A percentile compares a stretch with the other conserved stretches of the same genome.
Conservation (phyloP, 2,888 invertebrate species). For the Blastobasis adustella region DNA sequence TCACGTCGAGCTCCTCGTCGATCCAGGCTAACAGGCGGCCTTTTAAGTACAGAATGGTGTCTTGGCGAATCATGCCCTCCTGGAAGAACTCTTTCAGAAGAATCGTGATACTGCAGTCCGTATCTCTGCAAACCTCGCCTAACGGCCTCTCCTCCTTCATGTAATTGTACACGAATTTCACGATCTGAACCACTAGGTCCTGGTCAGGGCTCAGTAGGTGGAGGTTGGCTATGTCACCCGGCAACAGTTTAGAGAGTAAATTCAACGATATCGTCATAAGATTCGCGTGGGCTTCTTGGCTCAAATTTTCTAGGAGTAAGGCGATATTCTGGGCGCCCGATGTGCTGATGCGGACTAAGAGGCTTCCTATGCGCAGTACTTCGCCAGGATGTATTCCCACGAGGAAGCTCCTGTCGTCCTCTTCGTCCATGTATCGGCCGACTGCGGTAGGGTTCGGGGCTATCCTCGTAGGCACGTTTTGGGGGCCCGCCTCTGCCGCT, state of each 20-base stretch:
- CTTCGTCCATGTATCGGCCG: constrained; percentile 23
- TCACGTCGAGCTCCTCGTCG: constrained; percentile 34
- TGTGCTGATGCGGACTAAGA: constrained; percentile 47
- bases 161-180: constrained; percentile 59
- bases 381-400: constrained; percentile 58
- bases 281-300: constrained; percentile 50
- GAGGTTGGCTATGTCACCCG: constrained; percentile 49
- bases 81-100: constrained; percentile 61
- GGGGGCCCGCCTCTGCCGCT: constrained; percentile 31
- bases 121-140: constrained; percentile 38
- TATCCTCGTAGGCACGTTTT: constrained; percentile 47
- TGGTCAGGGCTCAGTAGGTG: constrained; percentile 53
- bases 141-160: constrained; percentile 53
- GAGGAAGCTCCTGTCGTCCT: constrained; percentile 29
- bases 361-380: constrained; percentile 48
- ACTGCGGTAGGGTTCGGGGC: constrained; percentile 29
- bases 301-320: constrained; percentile 43
- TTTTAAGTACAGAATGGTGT: constrained; percentile 48
- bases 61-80: constrained; percentile 50
- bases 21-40: constrained; percentile 42
- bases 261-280: constrained; percentile 58
- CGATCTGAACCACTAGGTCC: constrained; percentile 56
- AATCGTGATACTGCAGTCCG: constrained; percentile 49
- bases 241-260: constrained; percentile 44
- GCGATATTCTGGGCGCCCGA: constrained; percentile 55